These are phyloP conservation scores for Manis javanica DNA, from an alignment of 2,797 vertebrate species.

Conservation along the genomic window DNA sequence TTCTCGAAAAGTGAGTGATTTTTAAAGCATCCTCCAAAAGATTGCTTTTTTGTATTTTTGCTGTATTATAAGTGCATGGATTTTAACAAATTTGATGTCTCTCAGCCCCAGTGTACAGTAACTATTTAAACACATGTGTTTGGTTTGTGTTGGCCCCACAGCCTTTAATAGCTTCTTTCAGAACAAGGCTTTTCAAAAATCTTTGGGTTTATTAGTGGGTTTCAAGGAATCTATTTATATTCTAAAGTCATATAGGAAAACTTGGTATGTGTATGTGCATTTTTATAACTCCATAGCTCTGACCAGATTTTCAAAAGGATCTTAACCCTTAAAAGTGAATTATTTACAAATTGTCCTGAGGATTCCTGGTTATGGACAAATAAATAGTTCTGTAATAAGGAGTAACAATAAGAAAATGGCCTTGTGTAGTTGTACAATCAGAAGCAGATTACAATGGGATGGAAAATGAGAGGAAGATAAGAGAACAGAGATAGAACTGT, in stretches of 20 bases:
- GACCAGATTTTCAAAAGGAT: not conserved
- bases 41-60: not conserved
- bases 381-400: constrained; percentile 25
- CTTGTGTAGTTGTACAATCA: not conserved
- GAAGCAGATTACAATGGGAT: not conserved
- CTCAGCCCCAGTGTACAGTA: not conserved
- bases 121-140: not conserved
- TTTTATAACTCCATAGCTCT: not conserved
- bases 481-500: not conserved
- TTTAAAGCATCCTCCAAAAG: not conserved
- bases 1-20: not conserved
- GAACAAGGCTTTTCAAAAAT: not conserved
- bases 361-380: not conserved
- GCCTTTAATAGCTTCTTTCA: not conserved
- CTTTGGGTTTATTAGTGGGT: not conserved
- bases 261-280: not conserved
- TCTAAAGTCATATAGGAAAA: not conserved
- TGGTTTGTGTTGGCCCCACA: not conserved
- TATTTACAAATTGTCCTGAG: not conserved
- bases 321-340: not conserved
- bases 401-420: not conserved
- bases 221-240: not conserved
- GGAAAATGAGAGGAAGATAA: not conserved
- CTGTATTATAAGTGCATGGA: not conserved
- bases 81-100: constrained; percentile 20